Percentiles rank a stretch among this genome's conserved stretches.
Conservation (phyloP, 2,888 invertebrate genomes). For the Dioctria linearis region DNA sequence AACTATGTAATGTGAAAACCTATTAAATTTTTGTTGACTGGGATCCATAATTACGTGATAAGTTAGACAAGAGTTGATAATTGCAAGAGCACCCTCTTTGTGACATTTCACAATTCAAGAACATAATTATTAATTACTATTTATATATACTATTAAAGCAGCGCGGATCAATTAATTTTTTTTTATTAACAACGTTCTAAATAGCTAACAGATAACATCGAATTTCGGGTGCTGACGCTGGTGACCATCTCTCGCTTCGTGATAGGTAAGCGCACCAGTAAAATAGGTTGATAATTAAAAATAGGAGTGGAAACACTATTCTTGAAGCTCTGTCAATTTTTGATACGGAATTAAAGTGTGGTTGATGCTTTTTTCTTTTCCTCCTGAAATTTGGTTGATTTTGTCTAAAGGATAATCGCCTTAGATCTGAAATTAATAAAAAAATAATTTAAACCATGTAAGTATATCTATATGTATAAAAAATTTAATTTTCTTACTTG, state of each 20-base stretch:
- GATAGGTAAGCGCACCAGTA: slow-evolving; percentile 85
- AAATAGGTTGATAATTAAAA: slow-evolving; percentile 82
- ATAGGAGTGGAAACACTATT: slow-evolving; percentile 83
- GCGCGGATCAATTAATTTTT: not conserved
- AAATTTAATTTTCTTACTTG: slow-evolving; percentile 31
- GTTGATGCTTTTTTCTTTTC: slow-evolving; percentile 71
- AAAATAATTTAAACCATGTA: not conserved
- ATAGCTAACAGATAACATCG: slow-evolving; percentile 71
- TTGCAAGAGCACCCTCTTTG: not conserved
- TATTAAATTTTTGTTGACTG: too few relatives aligned
- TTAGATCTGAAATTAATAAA: slow-evolving; percentile 39
- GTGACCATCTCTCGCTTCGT: slow-evolving; percentile 72
- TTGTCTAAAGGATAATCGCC: slow-evolving; percentile 55
- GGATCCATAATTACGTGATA: too few relatives aligned
- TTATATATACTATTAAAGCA: too few relatives aligned
- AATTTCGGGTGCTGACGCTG: slow-evolving; percentile 66
- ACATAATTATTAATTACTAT: not conserved
- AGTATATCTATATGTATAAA: not conserved
- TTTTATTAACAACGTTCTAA: slow-evolving; percentile 63
- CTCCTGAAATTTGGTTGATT: slow-evolving; percentile 65
- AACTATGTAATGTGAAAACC: too few relatives aligned
- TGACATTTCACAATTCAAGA: not conserved
- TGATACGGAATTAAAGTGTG: slow-evolving; percentile 84
- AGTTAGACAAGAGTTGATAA: not conserved
- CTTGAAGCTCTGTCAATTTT: slow-evolving; percentile 84